A percentile compares a stretch with the other conserved stretches of the same genome.
Conservation (phyloP, 2,888 invertebrate species). For the Chrysina gloriosa region DNA sequence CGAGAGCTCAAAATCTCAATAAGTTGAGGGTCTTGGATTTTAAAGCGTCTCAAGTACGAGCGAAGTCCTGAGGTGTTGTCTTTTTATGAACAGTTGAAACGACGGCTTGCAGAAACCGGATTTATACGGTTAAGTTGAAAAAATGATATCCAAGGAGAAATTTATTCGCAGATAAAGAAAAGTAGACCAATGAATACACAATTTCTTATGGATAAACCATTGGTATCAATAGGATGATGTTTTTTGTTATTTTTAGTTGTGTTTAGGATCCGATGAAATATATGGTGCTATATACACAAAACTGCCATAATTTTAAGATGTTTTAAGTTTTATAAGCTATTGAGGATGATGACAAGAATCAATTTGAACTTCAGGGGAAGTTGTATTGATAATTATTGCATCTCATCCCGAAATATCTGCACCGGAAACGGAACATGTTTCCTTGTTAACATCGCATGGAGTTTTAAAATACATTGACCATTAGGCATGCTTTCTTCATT, state of each 20-base stretch:
- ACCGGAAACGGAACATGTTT: no score
- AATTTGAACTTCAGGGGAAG: no score
- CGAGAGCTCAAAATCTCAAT: slow-evolving; percentile 88
- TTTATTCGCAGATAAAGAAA: slow-evolving; percentile 20
- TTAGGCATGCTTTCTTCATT: no score
- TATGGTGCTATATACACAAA: no score
- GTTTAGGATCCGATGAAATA: no score
- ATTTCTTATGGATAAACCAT: slow-evolving; percentile 39
- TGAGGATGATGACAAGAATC: no score
- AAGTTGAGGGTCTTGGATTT: slow-evolving; percentile 90
- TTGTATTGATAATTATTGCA: no score
- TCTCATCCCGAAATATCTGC: no score
- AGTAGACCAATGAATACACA: slow-evolving; percentile 41
- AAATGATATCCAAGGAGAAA: not conserved
- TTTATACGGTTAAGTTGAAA: slow-evolving; percentile 71
- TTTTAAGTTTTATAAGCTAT: no score
- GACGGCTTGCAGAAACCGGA: slow-evolving; percentile 73
- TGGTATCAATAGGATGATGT: slow-evolving; percentile 36
- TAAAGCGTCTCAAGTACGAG: slow-evolving; percentile 87
- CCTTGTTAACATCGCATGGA: no score
- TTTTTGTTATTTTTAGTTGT: not conserved
- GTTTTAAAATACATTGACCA: no score
- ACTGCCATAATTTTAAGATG: no score
- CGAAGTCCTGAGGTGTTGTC: slow-evolving; percentile 84
- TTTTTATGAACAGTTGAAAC: slow-evolving; percentile 81